A percentile compares a stretch with the other conserved stretches of the same genome.
Conservation (phyloP, 2,888 invertebrate genomes). For the Mimachlamys varia region DNA sequence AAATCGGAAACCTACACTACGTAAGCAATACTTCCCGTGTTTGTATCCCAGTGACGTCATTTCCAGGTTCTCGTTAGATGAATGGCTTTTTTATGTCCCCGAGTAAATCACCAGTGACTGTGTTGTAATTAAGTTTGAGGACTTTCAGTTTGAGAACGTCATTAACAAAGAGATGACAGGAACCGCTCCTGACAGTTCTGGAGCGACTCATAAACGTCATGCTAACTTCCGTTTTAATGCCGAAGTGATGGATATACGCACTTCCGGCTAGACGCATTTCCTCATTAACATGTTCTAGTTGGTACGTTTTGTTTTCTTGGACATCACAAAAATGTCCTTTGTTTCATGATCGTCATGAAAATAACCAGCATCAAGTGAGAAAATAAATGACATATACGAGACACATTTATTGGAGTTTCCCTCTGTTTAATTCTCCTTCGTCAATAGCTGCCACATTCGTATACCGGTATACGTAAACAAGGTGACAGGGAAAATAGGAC, state of each 20-base stretch:
- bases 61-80: background rate
- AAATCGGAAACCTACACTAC: too few species aligned
- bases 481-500: too few species aligned
- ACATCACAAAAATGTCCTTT: background rate
- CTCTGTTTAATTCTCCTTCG: too few species aligned
- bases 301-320: constrained; percentile 19
- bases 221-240: background rate
- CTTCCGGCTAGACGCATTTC: background rate
- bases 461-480: too few species aligned
- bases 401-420: background rate
- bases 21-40: too few species aligned
- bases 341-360: background rate
- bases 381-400: background rate
- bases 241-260: background rate
- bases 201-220: background rate
- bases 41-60: background rate
- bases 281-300: background rate
- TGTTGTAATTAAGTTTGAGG: background rate
- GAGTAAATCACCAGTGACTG: background rate
- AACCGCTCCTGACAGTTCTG: background rate
- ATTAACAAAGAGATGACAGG: background rate
- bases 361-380: too few species aligned
- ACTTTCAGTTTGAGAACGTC: background rate
- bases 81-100: background rate
- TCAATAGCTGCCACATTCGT: too few species aligned